A percentile compares a stretch with the other conserved stretches of the same genome.
Evolutionary conservation across 2,113 vertebrate genomes (phyloP).

Genomic region (Marmota flaviventris): DNA sequence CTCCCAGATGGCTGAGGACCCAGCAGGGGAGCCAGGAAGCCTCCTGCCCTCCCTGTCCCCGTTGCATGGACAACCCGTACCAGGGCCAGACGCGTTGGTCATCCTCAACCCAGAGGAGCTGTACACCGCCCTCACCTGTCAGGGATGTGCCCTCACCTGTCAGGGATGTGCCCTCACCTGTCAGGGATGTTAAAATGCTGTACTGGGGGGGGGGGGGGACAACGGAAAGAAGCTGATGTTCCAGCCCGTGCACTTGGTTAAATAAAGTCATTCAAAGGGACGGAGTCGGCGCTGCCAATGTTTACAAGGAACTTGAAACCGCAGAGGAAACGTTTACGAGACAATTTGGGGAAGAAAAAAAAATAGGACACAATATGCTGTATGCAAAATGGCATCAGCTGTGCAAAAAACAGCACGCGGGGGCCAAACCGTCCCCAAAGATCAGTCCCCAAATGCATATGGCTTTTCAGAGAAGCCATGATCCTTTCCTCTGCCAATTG

Average conservation of each 20-base stretch:
- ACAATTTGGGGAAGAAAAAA: constrained; percentile 10
- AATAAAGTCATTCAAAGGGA: constrained; percentile 64
- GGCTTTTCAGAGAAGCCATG: background rate
- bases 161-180: background rate
- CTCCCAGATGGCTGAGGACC: fast-evolving
- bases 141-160: background rate
- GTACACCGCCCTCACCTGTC: background rate
- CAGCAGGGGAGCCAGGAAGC: fast-evolving
- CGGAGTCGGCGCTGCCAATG: background rate
- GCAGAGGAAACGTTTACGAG: constrained; percentile 60
- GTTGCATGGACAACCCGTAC: fast-evolving
- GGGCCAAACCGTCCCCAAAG: background rate
- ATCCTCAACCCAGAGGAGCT: background rate
- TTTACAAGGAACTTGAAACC: constrained; percentile 40
- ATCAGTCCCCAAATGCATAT: fast-evolving
- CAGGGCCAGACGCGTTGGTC: background rate
- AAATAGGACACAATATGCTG: constrained; percentile 11
- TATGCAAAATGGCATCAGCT: background rate
- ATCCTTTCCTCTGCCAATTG: background rate
- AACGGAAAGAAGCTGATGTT: background rate
- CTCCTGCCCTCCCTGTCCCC: background rate
- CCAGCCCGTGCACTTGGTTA: background rate
- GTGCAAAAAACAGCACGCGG: fast-evolving
- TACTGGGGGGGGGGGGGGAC: background rate
- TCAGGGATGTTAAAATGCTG: background rate